Evolutionary conservation across 2,113 vertebrate species (phyloP).

Genomic region (Riparia riparia): DNA sequence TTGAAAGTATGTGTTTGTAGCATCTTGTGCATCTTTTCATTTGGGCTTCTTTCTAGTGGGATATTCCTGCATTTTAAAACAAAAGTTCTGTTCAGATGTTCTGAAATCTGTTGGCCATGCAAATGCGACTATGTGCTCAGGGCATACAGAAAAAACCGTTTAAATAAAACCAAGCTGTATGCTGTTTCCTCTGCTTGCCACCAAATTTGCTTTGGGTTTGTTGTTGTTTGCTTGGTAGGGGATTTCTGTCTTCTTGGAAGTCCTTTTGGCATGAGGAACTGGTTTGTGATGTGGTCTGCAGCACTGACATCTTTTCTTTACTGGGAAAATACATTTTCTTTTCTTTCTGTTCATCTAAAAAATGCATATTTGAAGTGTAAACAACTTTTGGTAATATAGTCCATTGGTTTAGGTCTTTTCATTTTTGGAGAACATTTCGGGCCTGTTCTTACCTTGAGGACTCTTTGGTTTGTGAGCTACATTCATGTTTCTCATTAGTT

Average conservation of each 20-base stretch:
- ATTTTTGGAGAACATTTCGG: neutral
- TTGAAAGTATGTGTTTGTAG: neutral
- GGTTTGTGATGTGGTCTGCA: conserved; percentile 30
- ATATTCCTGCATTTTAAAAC: neutral
- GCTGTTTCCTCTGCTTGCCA: conserved; percentile 1
- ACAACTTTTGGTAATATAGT: neutral
- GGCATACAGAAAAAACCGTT: neutral
- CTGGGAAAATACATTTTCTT: neutral
- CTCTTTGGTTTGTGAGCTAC: neutral
- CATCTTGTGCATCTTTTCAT: neutral
- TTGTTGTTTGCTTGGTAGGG: conserved; percentile 23
- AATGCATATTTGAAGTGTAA: neutral
- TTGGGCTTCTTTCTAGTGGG: neutral
- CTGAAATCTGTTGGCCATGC: neutral
- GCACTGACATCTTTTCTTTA: neutral
- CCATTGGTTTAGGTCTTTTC: neutral
- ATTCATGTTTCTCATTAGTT: conserved; percentile 49
- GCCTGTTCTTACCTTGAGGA: conserved; percentile 4
- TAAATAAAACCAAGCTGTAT: conserved; percentile 28
- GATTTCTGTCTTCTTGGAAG: conserved; percentile 28
- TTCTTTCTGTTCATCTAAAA: neutral
- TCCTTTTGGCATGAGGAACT: neutral
- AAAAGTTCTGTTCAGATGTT: neutral
- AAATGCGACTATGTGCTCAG: neutral
- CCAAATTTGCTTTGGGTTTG: conserved; percentile 4